Base-by-base conservation (phyloP, 2,797 vertebrate species). In the Girardinus metallicus region DNA sequence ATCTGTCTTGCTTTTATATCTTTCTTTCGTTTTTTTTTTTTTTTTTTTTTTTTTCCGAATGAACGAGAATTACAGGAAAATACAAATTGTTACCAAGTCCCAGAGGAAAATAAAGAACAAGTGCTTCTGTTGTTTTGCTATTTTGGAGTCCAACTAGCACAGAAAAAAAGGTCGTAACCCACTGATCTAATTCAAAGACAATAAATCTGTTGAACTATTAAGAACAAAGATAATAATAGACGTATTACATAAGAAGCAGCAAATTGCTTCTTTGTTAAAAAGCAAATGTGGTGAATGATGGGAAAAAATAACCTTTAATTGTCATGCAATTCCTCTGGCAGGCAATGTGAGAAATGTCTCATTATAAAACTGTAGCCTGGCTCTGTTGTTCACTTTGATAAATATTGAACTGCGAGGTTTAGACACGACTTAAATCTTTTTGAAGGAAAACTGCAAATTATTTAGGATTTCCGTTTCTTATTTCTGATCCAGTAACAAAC, bases 361-460 rank as follows among this genome's bases (percentile, higher is more conserved):
- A 93, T 90, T 93, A 70, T 71, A 92, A 93, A 91, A 78, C 78
- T 31, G 49, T 23, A 34, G 73, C 60, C 79, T 44, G 71, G 75
- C 76, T 90, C 83, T 79, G 71, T 68, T 36, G 39, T 86, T 86
- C 81, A 80, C n/a, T 77, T 86, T 80, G 74, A 90, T 93, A 75
- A 94, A 93, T 93, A 94, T 93, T 89, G 81, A 88, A 87, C 31
- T 84, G 62, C 80, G 91, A 81, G 74, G 90, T 89, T 87, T 90
- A 91, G 86, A 77, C 77, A 80, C 66, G 43, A 82, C 73, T 88
- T 91, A 92, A 91, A 82, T 88, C 85, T 76, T 77, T 77, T 2
- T 84, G 80, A 88, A 85, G 88, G 85, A 79, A 85, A 92, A 90
- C 80, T 85, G 82, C 75, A 87, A 79, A 89, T 91, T 83, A 83